phyloP scores from a whole-genome alignment of 2,888 invertebrate species.

The Tenthredo notha region DNA sequence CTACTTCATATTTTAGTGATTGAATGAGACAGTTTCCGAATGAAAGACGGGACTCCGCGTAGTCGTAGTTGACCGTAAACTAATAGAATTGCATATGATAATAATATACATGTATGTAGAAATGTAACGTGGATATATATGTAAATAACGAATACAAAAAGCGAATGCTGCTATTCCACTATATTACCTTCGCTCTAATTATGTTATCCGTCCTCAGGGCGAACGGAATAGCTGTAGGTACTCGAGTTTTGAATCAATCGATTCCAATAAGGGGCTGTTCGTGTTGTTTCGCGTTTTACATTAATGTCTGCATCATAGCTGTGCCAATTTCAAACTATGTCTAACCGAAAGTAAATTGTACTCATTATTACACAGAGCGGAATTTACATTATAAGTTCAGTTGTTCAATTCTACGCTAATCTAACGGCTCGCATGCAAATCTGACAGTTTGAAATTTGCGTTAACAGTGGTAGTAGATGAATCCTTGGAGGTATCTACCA shows the following conservation, averaged over 20 bases:
- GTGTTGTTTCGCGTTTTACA: slow-evolving; percentile 38
- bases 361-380: background rate
- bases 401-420: background rate
- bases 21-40: background rate
- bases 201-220: background rate
- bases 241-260: slow-evolving; percentile 37
- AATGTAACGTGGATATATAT: background rate
- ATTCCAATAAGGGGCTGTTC: slow-evolving; percentile 29
- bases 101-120: background rate
- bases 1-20: background rate
- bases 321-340: slow-evolving; percentile 1
- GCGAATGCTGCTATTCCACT: background rate
- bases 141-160: background rate
- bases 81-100: background rate
- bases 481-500: background rate
- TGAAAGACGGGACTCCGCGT: background rate
- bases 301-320: slow-evolving; percentile 25
- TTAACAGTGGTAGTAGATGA: background rate
- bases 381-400: background rate
- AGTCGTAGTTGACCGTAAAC: background rate
- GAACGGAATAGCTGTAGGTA: background rate
- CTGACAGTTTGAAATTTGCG: background rate
- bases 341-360: background rate
- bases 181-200: background rate
- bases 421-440: background rate